These are phyloP conservation scores for Suncus etruscus DNA, from an alignment of 2,113 vertebrate genomes.

Conservation along the genomic window DNA sequence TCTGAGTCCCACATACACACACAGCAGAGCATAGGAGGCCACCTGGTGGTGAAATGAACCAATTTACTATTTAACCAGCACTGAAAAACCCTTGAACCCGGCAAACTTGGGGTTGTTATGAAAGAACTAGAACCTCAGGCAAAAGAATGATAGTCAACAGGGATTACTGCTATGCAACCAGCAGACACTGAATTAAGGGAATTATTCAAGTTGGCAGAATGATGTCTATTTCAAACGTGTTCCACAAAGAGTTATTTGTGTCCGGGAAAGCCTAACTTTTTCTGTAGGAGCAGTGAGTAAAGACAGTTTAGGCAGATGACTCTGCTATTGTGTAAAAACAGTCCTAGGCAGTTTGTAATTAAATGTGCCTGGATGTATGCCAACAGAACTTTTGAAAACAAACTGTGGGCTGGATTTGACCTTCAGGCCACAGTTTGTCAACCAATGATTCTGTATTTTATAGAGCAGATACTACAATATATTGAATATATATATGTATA, in stretches of 20 bases:
- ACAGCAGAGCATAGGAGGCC: conserved; percentile 86
- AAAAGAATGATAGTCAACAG: conserved; percentile 32
- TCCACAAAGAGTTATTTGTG: conserved; percentile 1
- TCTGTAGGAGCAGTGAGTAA: background rate
- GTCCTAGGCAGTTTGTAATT: background rate
- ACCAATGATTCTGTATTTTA: background rate
- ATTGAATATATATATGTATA: no score
- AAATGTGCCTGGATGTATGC: conserved; percentile 6
- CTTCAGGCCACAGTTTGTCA: background rate
- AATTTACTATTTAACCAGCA: conserved; percentile 76
- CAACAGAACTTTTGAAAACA: conserved; percentile 69
- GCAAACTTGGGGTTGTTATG: background rate
- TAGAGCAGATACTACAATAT: background rate
- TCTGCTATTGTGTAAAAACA: background rate
- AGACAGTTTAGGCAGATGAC: background rate
- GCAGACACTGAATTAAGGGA: conserved; percentile 17
- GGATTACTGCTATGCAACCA: background rate
- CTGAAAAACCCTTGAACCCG: conserved; percentile 38
- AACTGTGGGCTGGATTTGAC: conserved; percentile 5
- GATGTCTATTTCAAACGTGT: background rate
- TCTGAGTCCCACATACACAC: conserved; percentile 48
- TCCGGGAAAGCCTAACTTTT: background rate
- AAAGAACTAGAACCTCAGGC: conserved; percentile 35
- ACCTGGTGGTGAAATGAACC: conserved; percentile 87
- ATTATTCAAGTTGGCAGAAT: conserved; percentile 34